Percentiles rank a stretch among this genome's conserved stretches.
Conservation (phyloP, 1,140 invertebrate species). For the Oedothorax gibbosus region DNA sequence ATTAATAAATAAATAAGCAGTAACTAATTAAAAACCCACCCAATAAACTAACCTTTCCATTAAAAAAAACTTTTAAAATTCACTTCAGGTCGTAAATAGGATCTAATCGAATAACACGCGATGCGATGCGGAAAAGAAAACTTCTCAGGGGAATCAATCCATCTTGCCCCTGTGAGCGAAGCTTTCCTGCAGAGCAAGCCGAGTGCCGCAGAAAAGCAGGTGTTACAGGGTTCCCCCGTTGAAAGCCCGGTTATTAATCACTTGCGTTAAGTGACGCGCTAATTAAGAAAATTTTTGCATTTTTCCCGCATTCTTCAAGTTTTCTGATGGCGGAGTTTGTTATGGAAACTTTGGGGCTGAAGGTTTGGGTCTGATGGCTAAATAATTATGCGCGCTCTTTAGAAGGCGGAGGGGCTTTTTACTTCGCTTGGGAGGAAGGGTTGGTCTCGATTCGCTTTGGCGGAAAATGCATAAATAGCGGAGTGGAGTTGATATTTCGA, state of each 20-base stretch:
- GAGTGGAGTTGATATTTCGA: no score
- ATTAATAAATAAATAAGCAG: neutral
- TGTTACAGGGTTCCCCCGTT: conserved; percentile 25
- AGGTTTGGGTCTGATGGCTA: conserved; percentile 33
- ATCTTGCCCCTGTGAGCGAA: conserved; percentile 15
- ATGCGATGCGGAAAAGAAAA: conserved; percentile 34
- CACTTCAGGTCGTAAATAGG: no score
- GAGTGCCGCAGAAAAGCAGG: conserved; percentile 39
- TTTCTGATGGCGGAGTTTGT: conserved; percentile 35
- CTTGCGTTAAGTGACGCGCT: conserved; percentile 40
- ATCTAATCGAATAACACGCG: no score
- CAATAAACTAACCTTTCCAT: neutral
- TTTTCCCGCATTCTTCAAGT: conserved; percentile 55
- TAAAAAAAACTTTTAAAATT: conserved; percentile 28
- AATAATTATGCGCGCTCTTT: conserved; percentile 40
- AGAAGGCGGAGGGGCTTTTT: neutral
- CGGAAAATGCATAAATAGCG: neutral
- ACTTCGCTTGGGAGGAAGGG: neutral
- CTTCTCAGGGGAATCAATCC: conserved; percentile 6
- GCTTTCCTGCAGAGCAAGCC: no score
- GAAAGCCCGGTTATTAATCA: conserved; percentile 50
- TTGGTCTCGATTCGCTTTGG: neutral
- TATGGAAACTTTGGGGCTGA: no score
- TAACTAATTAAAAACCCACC: conserved; percentile 31
- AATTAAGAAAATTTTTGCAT: conserved; percentile 55